These are phyloP conservation scores for Trisateles emortualis DNA, from an alignment of 2,888 invertebrate species.

Conservation along the genomic window DNA sequence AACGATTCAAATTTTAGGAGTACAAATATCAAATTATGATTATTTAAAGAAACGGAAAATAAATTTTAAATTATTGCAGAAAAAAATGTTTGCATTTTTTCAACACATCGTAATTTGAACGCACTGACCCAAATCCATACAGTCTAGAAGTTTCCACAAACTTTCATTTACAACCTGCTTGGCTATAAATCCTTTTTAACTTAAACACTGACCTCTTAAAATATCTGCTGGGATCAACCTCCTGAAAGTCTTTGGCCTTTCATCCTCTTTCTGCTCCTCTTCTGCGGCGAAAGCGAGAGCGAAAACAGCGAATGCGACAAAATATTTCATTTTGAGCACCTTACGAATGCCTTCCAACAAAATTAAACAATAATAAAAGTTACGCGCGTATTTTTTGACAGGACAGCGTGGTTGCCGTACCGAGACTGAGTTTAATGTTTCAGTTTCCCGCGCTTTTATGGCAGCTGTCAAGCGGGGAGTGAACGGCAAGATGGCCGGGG, in stretches of 20 bases:
- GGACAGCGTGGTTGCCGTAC: constrained; percentile 65
- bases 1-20: too few species aligned
- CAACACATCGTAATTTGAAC: neutral
- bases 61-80: too few species aligned
- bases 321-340: constrained; percentile 84
- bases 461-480: constrained; percentile 67
- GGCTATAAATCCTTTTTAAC: constrained; percentile 1
- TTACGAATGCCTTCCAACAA: constrained; percentile 59
- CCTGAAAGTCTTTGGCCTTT: constrained; percentile 91
- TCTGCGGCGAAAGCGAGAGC: constrained; percentile 86
- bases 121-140: constrained; percentile 9
- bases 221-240: constrained; percentile 96
- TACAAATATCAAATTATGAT: too few species aligned
- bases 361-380: constrained; percentile 56
- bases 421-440: constrained; percentile 73
- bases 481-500: constrained; percentile 63
- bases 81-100: neutral
- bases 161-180: constrained; percentile 9
- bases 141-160: constrained; percentile 6
- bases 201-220: constrained; percentile 91
- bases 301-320: constrained; percentile 82
- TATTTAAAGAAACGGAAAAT: too few species aligned
- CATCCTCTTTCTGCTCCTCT: constrained; percentile 84
- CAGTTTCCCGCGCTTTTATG: constrained; percentile 75
- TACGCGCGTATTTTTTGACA: constrained; percentile 66